A percentile compares a stretch with the other conserved stretches of the same genome.
Evolutionary conservation across 2,113 vertebrate species (phyloP).

Genomic region (Crotalus viridis): DNA sequence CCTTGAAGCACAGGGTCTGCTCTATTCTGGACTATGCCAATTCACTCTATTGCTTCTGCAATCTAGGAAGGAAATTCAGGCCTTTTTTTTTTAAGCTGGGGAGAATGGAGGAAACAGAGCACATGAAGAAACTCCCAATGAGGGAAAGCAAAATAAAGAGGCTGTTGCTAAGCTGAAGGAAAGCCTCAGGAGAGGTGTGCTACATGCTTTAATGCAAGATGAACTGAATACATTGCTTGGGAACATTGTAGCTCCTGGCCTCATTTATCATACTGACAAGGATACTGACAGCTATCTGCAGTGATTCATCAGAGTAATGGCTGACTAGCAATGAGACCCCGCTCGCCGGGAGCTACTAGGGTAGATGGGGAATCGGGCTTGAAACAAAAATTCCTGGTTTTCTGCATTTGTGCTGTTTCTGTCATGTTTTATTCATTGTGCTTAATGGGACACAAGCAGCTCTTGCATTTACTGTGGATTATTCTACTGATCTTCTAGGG

Average conservation of each 20-base stretch:
- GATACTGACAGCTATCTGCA: conserved; percentile 59
- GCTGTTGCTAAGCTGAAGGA: conserved; percentile 14
- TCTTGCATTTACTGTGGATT: conserved; percentile 18
- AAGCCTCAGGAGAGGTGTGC: conserved; percentile 5
- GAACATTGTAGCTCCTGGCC: conserved; percentile 49
- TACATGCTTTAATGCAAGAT: conserved; percentile 46
- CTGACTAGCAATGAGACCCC: conserved; percentile 46
- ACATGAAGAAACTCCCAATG: not conserved
- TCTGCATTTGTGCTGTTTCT: conserved; percentile 33
- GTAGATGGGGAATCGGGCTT: not conserved
- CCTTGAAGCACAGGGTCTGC: not conserved
- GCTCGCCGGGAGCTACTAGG: conserved; percentile 33
- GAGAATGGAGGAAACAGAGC: not conserved
- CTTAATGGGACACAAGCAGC: conserved; percentile 18
- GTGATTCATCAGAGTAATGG: conserved; percentile 59
- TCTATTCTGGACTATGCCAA: not conserved
- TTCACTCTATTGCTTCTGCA: not conserved
- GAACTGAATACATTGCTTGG: conserved; percentile 52
- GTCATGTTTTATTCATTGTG: conserved; percentile 32
- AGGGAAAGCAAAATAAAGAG: conserved; percentile 42
- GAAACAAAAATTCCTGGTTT: conserved; percentile 36
- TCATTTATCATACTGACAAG: conserved; percentile 63
- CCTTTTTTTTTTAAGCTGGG: conserved; percentile 8
- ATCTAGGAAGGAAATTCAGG: conserved; percentile 13
- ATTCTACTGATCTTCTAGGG: not conserved